Percentiles rank a stretch among this genome's conserved stretches.
phyloP scores from a whole-genome alignment of 2,888 invertebrate genomes.

The Actias luna region DNA sequence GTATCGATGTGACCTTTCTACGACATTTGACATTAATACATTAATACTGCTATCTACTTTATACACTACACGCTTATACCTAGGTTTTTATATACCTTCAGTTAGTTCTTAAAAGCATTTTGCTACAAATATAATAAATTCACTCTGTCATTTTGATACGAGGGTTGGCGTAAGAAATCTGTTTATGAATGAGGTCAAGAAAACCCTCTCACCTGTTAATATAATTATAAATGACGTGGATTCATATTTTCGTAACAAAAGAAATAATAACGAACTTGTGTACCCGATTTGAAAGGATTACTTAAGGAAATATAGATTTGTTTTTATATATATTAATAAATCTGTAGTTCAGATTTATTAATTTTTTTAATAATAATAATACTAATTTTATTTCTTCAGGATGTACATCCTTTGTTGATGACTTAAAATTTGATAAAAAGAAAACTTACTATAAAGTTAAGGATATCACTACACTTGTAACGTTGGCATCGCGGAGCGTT shows the following conservation, averaged over 20 bases:
- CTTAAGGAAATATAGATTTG: background rate
- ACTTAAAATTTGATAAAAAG: too few relatives aligned
- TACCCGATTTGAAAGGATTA: background rate
- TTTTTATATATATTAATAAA: background rate
- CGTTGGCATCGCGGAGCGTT: too few relatives aligned
- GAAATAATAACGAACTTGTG: background rate
- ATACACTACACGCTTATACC: background rate
- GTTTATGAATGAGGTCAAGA: constrained; percentile 22
- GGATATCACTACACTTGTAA: too few relatives aligned
- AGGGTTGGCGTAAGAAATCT: constrained; percentile 3
- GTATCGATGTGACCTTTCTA: background rate
- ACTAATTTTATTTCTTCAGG: too few relatives aligned
- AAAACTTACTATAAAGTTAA: too few relatives aligned
- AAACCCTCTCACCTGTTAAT: constrained; percentile 32
- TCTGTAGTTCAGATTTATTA: too few relatives aligned
- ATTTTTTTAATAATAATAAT: too few relatives aligned
- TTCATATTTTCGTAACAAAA: background rate
- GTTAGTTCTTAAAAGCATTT: background rate
- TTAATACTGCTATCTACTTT: background rate
- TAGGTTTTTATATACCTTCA: background rate
- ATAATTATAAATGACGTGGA: constrained; percentile 17
- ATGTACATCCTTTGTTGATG: too few relatives aligned
- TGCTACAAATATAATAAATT: background rate
- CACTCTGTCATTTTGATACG: background rate
- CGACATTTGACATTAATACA: background rate